These are phyloP conservation scores for Caretta caretta DNA, from an alignment of 2,113 vertebrate genomes.

Conservation along the genomic window DNA sequence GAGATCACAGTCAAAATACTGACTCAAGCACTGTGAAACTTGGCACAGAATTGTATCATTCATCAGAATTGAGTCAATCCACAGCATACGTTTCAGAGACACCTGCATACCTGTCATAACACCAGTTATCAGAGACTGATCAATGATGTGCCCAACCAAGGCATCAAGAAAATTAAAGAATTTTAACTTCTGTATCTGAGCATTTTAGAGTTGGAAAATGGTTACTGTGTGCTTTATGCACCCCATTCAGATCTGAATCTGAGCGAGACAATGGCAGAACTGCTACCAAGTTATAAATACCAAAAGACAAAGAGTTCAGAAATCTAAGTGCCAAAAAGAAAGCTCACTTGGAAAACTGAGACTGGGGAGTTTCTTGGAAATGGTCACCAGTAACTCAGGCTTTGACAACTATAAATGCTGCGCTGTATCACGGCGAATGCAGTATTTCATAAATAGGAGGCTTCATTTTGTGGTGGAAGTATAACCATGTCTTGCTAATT, in stretches of 20 bases:
- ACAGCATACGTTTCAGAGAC: constrained; percentile 66
- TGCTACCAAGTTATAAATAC: neutral
- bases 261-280: neutral
- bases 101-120: constrained; percentile 47
- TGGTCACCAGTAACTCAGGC: neutral
- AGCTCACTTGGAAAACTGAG: neutral
- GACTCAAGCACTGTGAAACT: constrained; percentile 59
- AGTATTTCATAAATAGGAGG: neutral
- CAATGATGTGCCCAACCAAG: constrained; percentile 21
- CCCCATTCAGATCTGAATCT: constrained; percentile 19
- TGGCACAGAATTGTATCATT: constrained; percentile 62
- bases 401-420: neutral
- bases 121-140: constrained; percentile 36
- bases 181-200: constrained; percentile 50
- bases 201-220: constrained; percentile 58
- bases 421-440: neutral
- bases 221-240: neutral
- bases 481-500: neutral
- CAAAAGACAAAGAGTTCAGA: neutral
- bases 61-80: constrained; percentile 32
- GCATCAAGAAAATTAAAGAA: constrained; percentile 42
- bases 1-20: constrained; percentile 42
- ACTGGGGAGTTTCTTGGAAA: neutral
- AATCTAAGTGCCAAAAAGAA: neutral
- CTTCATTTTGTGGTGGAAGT: neutral